A percentile compares a stretch with the other conserved stretches of the same genome.
Evolutionary conservation across 1,140 invertebrate genomes (phyloP).

Genomic region (Drosophila parvula): DNA sequence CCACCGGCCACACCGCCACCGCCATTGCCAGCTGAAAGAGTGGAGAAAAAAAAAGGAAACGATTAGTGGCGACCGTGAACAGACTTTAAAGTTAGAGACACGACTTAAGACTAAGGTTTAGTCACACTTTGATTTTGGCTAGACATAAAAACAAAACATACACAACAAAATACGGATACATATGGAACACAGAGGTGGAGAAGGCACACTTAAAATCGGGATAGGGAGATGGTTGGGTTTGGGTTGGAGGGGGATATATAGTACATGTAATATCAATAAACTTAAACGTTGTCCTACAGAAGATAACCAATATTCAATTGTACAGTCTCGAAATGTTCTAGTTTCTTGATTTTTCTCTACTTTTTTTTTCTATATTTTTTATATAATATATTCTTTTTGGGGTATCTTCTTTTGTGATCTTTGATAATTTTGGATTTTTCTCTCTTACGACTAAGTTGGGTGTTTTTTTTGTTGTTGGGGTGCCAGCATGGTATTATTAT

Average conservation of each 20-base stretch:
- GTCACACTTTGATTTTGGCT: constrained; percentile 58
- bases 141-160: constrained; percentile 50
- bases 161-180: constrained; percentile 42
- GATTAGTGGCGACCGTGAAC: neutral
- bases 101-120: constrained; percentile 47
- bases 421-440: neutral
- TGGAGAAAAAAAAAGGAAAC: neutral
- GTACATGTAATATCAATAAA: constrained; percentile 11
- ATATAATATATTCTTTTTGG: neutral
- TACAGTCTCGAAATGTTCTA: constrained; percentile 11
- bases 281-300: constrained; percentile 14
- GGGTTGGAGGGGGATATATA: no score
- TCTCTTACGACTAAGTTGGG: constrained; percentile 13
- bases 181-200: constrained; percentile 35
- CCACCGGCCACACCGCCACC: constrained; percentile 57
- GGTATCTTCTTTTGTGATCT: neutral
- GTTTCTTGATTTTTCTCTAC: constrained; percentile 2
- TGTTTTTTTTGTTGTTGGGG: constrained; percentile 9
- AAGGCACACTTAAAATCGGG: constrained; percentile 30
- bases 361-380: neutral
- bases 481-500: constrained; percentile 28
- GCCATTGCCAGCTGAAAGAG: constrained; percentile 67
- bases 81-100: constrained; percentile 3
- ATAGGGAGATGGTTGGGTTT: neutral
- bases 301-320: constrained; percentile 21